These are phyloP conservation scores for Lophius piscatorius DNA, from an alignment of 2,113 vertebrate genomes.

Conservation along the genomic window DNA sequence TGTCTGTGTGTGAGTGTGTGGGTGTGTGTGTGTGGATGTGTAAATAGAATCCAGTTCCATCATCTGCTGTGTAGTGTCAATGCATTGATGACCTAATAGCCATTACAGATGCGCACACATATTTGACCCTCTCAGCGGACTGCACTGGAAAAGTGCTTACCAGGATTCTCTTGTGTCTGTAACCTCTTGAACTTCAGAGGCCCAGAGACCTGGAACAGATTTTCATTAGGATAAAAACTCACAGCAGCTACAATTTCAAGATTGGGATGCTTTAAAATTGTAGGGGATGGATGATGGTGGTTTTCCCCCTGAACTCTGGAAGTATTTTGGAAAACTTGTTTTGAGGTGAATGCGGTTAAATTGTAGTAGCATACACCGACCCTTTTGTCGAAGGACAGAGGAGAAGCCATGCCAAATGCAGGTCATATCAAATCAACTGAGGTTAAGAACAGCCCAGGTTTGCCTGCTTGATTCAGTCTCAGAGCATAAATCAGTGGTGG, in stretches of 20 bases:
- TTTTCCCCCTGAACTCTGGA: conserved; percentile 28
- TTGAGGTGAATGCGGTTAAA: conserved; percentile 34
- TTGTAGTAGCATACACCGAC: conserved; percentile 26
- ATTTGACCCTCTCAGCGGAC: conserved; percentile 49
- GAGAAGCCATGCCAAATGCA: conserved; percentile 42
- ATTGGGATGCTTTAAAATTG: conserved; percentile 41
- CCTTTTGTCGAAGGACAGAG: conserved; percentile 37
- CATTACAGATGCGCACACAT: conserved; percentile 56
- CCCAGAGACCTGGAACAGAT: conserved; percentile 38
- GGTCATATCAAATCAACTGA: conserved; percentile 49
- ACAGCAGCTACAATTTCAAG: conserved; percentile 43
- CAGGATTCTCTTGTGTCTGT: conserved; percentile 49
- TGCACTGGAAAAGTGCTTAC: conserved; percentile 56
- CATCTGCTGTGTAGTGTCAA: conserved; percentile 53
- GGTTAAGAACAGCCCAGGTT: conserved; percentile 36
- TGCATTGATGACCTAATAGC: conserved; percentile 52
- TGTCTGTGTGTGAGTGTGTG: conserved; percentile 30
- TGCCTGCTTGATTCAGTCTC: conserved; percentile 34
- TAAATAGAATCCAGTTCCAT: conserved; percentile 45
- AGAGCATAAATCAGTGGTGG: conserved; percentile 60
- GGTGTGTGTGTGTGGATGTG: conserved; percentile 25
- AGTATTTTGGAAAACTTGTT: conserved; percentile 41
- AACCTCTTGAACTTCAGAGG: conserved; percentile 49
- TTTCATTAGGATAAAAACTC: conserved; percentile 43
- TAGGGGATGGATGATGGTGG: conserved; percentile 24